Evolutionary conservation across 2,113 vertebrate species (phyloP).

Genomic region (Callocephalon fimbriatum): DNA sequence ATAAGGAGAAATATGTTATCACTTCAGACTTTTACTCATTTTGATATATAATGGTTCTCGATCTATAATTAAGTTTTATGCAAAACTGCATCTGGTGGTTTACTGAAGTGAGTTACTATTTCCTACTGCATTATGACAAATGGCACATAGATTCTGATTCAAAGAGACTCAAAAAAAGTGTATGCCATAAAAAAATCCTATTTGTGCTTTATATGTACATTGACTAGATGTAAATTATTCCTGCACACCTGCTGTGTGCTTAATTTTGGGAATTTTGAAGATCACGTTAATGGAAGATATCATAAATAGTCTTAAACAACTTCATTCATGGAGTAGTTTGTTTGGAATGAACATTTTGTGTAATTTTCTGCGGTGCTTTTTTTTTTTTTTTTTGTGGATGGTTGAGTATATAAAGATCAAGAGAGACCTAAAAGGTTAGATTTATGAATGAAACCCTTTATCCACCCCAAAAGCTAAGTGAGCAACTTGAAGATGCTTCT

Average conservation of each 20-base stretch:
- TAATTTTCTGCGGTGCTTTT: background rate
- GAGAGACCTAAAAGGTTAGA: background rate
- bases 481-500: constrained; percentile 34
- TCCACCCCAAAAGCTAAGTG: background rate
- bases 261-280: background rate
- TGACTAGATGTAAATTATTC: background rate
- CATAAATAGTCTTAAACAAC: background rate
- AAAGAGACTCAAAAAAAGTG: background rate
- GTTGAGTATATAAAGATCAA: background rate
- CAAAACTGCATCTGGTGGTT: constrained; percentile 23
- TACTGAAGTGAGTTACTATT: constrained; percentile 17
- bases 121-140: background rate
- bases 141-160: background rate
- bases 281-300: background rate
- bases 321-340: background rate
- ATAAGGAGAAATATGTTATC: background rate
- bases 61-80: constrained; percentile 7
- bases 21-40: constrained; percentile 11
- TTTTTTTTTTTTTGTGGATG: background rate
- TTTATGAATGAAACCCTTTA: background rate
- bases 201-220: constrained; percentile 27
- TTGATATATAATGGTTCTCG: background rate
- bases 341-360: background rate
- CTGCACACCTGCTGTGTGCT: background rate
- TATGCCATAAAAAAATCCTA: background rate